Evolutionary conservation across 1,140 invertebrate genomes (phyloP), one percentile per base, ranked within the genome.

Genomic region (Diorhabda sublineata): DNA sequence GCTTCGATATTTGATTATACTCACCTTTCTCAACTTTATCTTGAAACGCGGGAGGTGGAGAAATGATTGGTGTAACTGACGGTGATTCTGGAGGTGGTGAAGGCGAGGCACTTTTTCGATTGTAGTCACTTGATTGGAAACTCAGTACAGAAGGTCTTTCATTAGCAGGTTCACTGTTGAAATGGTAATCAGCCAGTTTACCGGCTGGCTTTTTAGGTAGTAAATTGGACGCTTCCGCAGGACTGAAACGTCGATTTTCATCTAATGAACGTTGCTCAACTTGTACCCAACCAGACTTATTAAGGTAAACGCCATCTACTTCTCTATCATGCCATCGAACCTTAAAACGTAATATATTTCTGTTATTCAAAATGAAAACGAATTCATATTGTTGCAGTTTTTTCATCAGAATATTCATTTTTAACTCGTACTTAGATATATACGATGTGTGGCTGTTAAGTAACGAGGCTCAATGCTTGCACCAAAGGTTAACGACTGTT

Each of bases 21-120:
- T 52, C n/a, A 52, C 47, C 47, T 52, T 52, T 52, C 4, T 52
- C 47, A 52, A 52, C 81, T 44, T 82, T 79, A 61, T 87, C 85
- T 73, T 87, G 86, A 74, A 87, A 87, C 1, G 86, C 86, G 2
- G 85, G 86, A 2, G 86, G 86, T 7, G 86, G 86, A 42, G 86
- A 87, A 66, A 87, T 87, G 68, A 87, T 87, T 4, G 86, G 86
- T 1, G 86, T 87, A 26, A 85, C 76, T 9, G 84, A 83, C 4
- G 86, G 86, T 42, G 85, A 85, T 2, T 82, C 82, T 45, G 77
- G 81, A 67, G 82, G 80, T 9, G 84, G 83, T 6, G 83, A 82
- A 3, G 81, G 82, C 59, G 80, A 77, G 3, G 77, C 73, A 65
- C 79, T 80, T 6, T 71, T 76, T 45, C 71, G 72, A 67, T 84